These are phyloP conservation scores for Danio aesculapii DNA, from an alignment of 2,797 vertebrate genomes.

Conservation along the genomic window DNA sequence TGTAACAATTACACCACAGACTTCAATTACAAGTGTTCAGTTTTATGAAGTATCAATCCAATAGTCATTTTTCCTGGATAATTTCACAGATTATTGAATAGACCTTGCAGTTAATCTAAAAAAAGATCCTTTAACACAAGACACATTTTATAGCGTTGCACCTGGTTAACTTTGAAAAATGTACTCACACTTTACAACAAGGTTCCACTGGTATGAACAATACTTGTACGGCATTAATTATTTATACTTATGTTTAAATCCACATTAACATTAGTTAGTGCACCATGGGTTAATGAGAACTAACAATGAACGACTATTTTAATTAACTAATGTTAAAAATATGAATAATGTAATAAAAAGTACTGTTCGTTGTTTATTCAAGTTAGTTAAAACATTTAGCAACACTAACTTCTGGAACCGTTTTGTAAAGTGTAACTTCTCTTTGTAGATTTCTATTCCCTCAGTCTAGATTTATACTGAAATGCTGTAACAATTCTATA, in stretches of 20 bases:
- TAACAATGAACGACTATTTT: too few relatives aligned
- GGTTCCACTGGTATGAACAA: not conserved
- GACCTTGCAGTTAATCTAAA: not conserved
- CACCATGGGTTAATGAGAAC: too few relatives aligned
- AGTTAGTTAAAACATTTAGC: too few relatives aligned
- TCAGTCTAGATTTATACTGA: not conserved
- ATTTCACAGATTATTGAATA: not conserved
- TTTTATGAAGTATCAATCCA: not conserved
- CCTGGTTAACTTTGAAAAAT: constrained; percentile 3
- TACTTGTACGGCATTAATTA: not conserved
- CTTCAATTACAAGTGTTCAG: not conserved
- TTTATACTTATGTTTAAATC: too few relatives aligned
- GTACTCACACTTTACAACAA: too few relatives aligned
- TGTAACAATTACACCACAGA: not conserved
- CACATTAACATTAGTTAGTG: too few relatives aligned
- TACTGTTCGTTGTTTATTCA: too few relatives aligned
- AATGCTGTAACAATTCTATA: not conserved
- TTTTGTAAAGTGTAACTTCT: not conserved
- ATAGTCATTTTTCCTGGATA: not conserved
- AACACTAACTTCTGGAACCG: too few relatives aligned
- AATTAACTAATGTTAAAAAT: too few relatives aligned
- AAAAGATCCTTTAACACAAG: not conserved
- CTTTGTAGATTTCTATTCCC: not conserved
- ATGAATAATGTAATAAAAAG: too few relatives aligned
- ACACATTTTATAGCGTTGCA: not conserved